Evolutionary conservation across 2,888 invertebrate genomes (phyloP).

Genomic region (Scaeva pyrastri): DNA sequence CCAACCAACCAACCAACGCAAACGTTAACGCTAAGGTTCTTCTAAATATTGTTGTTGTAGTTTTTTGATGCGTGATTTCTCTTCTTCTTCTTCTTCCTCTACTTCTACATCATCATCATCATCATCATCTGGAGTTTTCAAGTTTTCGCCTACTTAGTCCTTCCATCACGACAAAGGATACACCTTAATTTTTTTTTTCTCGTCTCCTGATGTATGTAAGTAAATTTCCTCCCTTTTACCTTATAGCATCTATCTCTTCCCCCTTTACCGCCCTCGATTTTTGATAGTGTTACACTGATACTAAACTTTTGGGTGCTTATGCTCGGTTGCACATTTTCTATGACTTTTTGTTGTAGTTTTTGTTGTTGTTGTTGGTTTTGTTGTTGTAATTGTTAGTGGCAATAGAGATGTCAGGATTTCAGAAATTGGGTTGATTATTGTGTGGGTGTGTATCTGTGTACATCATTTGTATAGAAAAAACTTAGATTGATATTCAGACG

Average conservation of each 20-base stretch:
- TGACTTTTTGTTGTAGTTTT: background rate
- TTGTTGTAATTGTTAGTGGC: background rate
- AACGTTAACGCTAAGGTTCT: too few relatives aligned
- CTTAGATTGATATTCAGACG: background rate
- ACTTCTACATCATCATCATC: too few relatives aligned
- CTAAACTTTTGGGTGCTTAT: background rate
- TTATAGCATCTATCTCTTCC: background rate
- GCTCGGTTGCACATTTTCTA: slow-evolving; percentile 2
- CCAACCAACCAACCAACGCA: too few relatives aligned
- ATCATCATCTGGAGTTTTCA: background rate
- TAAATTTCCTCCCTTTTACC: background rate
- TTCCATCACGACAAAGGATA: slow-evolving; percentile 8
- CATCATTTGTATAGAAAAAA: background rate
- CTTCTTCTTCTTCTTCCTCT: too few relatives aligned
- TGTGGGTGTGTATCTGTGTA: background rate
- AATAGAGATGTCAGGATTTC: background rate
- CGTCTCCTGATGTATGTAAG: background rate
- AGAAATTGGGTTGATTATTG: background rate
- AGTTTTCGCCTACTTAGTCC: background rate
- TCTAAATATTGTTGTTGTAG: background rate
- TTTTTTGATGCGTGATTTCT: slow-evolving; percentile 7
- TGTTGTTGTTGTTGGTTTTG: background rate
- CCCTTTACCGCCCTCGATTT: too few relatives aligned
- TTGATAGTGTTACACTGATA: background rate
- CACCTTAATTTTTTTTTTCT: background rate